A percentile compares a stretch with the other conserved stretches of the same genome.
phyloP scores from a whole-genome alignment of 2,113 vertebrate genomes.

The Platysternon megacephalum region DNA sequence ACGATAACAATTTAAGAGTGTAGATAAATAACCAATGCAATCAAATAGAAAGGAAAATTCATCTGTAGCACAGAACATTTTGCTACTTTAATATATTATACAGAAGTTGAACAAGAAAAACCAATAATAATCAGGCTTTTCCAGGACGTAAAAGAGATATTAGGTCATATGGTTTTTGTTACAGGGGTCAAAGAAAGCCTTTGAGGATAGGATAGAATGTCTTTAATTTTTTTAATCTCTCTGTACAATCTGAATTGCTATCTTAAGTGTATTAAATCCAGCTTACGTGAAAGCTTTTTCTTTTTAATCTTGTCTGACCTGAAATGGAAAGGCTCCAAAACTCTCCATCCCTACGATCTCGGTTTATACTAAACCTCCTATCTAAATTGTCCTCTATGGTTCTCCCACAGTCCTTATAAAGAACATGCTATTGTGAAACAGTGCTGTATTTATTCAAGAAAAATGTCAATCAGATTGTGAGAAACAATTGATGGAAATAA shows the following conservation, averaged over 20 bases:
- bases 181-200: conserved; percentile 7
- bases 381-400: conserved; percentile 49
- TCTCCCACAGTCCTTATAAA: not conserved
- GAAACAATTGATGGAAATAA: conserved; percentile 33
- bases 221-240: conserved; percentile 45
- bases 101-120: not conserved
- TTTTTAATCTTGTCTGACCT: conserved; percentile 70
- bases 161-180: not conserved
- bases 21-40: not conserved
- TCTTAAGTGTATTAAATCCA: conserved; percentile 50
- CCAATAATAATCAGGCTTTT: not conserved
- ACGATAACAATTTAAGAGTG: not conserved
- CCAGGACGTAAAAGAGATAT: conserved; percentile 12
- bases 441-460: not conserved
- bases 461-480: not conserved
- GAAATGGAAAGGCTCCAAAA: conserved; percentile 51
- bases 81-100: not conserved
- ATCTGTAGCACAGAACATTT: not conserved
- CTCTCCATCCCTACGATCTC: conserved; percentile 9
- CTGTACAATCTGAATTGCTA: conserved; percentile 30
- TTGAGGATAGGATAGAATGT: not conserved
- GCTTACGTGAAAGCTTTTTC: conserved; percentile 47
- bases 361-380: conserved; percentile 37
- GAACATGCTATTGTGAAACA: not conserved
- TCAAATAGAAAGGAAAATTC: not conserved